Evolutionary conservation across 2,888 invertebrate genomes (phyloP), one percentile per base, ranked within the genome.

Genomic region (Rhyacophila evoluta): DNA sequence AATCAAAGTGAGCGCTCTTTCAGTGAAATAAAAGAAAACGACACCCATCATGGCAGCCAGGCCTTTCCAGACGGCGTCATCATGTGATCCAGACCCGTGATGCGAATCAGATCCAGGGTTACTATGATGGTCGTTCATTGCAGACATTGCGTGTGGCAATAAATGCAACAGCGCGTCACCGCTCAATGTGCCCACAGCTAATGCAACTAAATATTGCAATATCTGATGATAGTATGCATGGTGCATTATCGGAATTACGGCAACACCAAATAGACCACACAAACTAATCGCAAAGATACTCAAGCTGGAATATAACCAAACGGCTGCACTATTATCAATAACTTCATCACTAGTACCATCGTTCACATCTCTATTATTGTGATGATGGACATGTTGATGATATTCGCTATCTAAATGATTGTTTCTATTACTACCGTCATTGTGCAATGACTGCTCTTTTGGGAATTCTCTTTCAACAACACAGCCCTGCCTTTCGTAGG

Each of bases 141-240:
- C 87, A 41, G 87, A 86, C 89, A 90, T 93, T 79, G 96, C 96
- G 85, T 97, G 97, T 19, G 98, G 98, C 86, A 98, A 89, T 29
- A 98, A 91, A 90, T 98, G 98, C 79, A 98, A 88, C 68, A 98
- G 88, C 0, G 98, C 98, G 88, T 98, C 98, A 0, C 98, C 98
- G 69, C 95, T 94, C 78, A 97, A 88, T 0, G 97, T 96, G 0
- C 97, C 98, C 36, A 98, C 95, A 12, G 98, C 98, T 83, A 98
- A 89, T 0, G 98, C 97, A 1, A 98, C 97, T 81, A 98, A 90
- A 87, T 97, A 97, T 87, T 98, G 97, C 74, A 98, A 89, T 36
- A 98, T 87, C 83, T 96, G 95, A 84, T 97, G 95, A 86, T 97
- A 98, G 86, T 95, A 96, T 12, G 92, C 91, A 84, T 94, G 93